Conservation (phyloP, 2,113 vertebrate genomes). For the Protobothrops mucrosquamatus region DNA sequence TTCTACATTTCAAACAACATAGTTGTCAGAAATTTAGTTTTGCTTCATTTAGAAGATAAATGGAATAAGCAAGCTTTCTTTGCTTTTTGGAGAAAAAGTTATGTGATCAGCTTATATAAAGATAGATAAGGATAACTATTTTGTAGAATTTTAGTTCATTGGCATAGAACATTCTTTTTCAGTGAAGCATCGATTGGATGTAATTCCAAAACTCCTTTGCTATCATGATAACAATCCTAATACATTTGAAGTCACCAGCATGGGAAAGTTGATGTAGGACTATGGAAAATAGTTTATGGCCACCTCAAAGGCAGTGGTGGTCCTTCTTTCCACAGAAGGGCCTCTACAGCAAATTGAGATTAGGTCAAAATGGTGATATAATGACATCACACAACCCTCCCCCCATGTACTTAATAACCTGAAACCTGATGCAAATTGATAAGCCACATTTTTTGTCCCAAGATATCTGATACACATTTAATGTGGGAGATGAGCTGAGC, state of each 20-base stretch:
- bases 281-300: background rate
- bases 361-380: background rate
- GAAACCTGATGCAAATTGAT: background rate
- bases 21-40: conserved; percentile 60
- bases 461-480: background rate
- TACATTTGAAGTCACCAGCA: background rate
- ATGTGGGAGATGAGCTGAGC: background rate
- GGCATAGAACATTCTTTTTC: background rate
- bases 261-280: background rate
- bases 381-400: background rate
- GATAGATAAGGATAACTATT: background rate
- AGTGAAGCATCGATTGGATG: background rate
- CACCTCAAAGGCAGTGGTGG: background rate
- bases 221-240: background rate
- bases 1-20: conserved; percentile 49
- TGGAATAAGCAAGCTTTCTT: conserved; percentile 67
- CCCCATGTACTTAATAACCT: background rate
- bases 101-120: conserved; percentile 53
- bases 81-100: conserved; percentile 60
- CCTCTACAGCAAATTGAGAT: background rate
- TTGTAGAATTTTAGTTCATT: background rate
- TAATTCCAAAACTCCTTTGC: background rate
- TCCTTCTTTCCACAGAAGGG: background rate
- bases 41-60: conserved; percentile 53
- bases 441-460: background rate